Conservation (phyloP, 1,140 invertebrate species). For the Helicoverpa armigera region DNA sequence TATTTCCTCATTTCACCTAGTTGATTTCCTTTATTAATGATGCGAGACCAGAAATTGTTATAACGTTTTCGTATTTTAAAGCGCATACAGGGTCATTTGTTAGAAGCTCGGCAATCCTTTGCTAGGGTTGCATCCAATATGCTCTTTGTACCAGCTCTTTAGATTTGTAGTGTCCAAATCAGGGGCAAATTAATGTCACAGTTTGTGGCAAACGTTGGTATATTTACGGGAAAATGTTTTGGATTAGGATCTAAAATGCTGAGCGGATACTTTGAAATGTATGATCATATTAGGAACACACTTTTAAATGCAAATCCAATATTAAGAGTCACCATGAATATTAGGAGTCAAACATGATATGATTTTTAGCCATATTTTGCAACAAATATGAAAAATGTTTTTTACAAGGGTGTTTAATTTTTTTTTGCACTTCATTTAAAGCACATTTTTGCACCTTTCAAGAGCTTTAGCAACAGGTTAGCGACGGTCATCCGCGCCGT, state of each 20-base stretch:
- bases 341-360: too few species aligned
- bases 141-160: slow-evolving; percentile 23
- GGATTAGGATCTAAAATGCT: not conserved
- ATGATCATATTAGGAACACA: too few species aligned
- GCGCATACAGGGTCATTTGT: slow-evolving; percentile 21
- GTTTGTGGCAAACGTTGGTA: not conserved
- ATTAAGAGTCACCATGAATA: too few species aligned
- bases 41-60: not conserved
- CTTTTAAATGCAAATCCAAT: too few species aligned
- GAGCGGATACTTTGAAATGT: too few species aligned
- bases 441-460: not conserved
- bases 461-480: too few species aligned
- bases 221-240: not conserved
- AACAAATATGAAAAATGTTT: too few species aligned
- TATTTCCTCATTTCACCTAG: slow-evolving; percentile 6
- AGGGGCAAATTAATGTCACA: not conserved
- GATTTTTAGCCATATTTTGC: too few species aligned
- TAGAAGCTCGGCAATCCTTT: slow-evolving; percentile 30
- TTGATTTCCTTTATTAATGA: slow-evolving; percentile 35
- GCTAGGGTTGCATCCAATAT: slow-evolving; percentile 23
- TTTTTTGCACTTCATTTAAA: too few species aligned
- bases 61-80: slow-evolving; percentile 29
- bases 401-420: too few species aligned
- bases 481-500: too few species aligned
- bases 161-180: not conserved